Evolutionary conservation across 2,797 vertebrate species (phyloP).

Genomic region (Petrocephalus sullivani): DNA sequence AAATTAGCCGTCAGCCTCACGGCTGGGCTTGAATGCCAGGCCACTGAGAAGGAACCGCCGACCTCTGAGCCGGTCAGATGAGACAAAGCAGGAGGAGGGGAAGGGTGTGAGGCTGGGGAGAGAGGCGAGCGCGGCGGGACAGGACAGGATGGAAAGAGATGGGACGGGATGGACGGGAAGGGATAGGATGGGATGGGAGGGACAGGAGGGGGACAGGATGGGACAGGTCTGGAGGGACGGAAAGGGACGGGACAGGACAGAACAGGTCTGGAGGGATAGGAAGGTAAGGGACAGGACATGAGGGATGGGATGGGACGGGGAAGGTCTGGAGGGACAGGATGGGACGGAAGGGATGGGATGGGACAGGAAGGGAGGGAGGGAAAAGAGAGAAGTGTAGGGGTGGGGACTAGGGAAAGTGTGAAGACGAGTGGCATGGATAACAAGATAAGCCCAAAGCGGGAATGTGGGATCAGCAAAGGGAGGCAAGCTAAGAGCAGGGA

Average conservation of each 20-base stretch:
- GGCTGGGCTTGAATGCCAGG: conserved; percentile 41
- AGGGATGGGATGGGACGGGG: neutral
- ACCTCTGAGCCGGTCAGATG: neutral
- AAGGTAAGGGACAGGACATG: neutral
- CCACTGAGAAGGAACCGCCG: conserved; percentile 35
- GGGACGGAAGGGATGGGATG: too few relatives aligned
- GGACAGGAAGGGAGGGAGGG: neutral
- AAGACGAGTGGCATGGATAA: conserved; percentile 8
- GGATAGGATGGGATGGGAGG: too few relatives aligned
- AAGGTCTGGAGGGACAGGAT: neutral
- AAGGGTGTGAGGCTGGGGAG: neutral
- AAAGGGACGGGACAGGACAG: neutral
- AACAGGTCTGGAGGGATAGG: neutral
- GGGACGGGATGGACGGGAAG: too few relatives aligned
- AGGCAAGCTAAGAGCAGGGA: neutral
- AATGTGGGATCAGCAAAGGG: conserved; percentile 18
- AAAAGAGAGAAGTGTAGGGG: neutral
- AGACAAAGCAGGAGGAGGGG: conserved; percentile 1
- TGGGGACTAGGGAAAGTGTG: neutral
- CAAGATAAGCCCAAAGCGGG: conserved; percentile 3
- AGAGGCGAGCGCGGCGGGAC: neutral
- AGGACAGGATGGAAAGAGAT: neutral
- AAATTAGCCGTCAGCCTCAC: conserved; percentile 45
- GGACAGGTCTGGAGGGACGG: too few relatives aligned
- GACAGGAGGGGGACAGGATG: too few relatives aligned